Evolutionary conservation across 2,888 invertebrate genomes (phyloP), one percentile per base, ranked within the genome.

Genomic region (Seira sanloemensis): DNA sequence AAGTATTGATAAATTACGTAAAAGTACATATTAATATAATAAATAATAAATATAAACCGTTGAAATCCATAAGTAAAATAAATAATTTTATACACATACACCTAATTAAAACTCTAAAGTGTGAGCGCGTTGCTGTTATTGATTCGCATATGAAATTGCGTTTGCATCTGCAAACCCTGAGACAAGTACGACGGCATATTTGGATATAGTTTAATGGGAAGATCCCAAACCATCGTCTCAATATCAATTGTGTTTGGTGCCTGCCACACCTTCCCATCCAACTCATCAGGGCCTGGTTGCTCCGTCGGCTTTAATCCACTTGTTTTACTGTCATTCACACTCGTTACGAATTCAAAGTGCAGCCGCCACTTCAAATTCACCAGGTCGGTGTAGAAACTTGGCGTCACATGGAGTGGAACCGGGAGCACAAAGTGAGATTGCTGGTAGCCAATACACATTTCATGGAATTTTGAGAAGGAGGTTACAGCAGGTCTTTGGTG

Each of bases 191-290:
- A 93, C 0, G 98, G 97, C 87, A 96, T 94, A 4, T 98, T 97
- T 0, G 98, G 97, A 91, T 97, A 97, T 83, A 99, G 94, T 90
- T 96, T 96, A 76, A 99, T 95, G 0, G 98, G 98, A 77, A 99
- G 93, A 92, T 98, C 97, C 99, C 99, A 99, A 16, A 98, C 95
- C 97, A 99, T 98, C 0, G 99, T 99, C 92, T 99, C 98, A 82
- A 99, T 98, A 12, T 97, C 95, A 27, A 98, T 93, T 87, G 95
- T 94, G 1, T 94, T 92, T 0, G 98, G 98, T 0, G 97, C 98
- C 90, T 95, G 95, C 95, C 98, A 97, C 19, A 93, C 93, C 18
- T 91, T 88, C 71, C 91, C 90, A 62, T 91, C 94, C 25, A 93
- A 92, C 25, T 93, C 93, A 81, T 93, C 93, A 68, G 91, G 90